These are phyloP conservation scores for Ctenodactylus gundi DNA, from an alignment of 2,113 vertebrate species.

Conservation along the genomic window DNA sequence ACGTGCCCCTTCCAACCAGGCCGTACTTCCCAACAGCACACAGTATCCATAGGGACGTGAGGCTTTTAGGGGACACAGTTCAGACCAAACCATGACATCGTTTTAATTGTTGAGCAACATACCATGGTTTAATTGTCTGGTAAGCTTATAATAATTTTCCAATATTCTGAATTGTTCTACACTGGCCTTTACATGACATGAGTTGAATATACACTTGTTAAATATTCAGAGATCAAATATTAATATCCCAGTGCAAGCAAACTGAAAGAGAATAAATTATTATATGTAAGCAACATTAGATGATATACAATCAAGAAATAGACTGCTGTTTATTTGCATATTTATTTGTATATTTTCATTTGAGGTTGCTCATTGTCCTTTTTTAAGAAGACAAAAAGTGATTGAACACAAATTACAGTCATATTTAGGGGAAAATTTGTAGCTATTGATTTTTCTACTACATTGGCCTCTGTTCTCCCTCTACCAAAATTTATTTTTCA, in stretches of 20 bases:
- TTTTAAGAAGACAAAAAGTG: background rate
- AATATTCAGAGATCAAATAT: constrained; percentile 2
- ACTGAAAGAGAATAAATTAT: background rate
- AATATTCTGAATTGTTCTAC: background rate
- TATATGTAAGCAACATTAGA: too few relatives aligned
- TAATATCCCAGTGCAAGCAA: background rate
- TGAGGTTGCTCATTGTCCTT: too few relatives aligned
- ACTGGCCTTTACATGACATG: background rate
- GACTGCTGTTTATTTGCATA: background rate
- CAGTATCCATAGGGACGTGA: too few relatives aligned
- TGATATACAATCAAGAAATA: background rate
- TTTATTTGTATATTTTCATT: background rate
- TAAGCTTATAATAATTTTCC: background rate
- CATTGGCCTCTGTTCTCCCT: background rate
- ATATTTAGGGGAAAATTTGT: background rate
- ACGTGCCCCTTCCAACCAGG: too few relatives aligned
- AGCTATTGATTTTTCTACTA: background rate
- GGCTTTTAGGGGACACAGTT: too few relatives aligned
- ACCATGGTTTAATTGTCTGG: background rate
- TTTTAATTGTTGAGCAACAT: background rate
- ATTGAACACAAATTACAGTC: background rate
- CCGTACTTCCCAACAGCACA: too few relatives aligned
- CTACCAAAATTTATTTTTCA: background rate
- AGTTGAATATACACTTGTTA: background rate
- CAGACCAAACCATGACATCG: too few relatives aligned